Evolutionary conservation across 2,797 vertebrate genomes (phyloP), one percentile per base, ranked within the genome.

Genomic region (Enteromius anoplus): DNA sequence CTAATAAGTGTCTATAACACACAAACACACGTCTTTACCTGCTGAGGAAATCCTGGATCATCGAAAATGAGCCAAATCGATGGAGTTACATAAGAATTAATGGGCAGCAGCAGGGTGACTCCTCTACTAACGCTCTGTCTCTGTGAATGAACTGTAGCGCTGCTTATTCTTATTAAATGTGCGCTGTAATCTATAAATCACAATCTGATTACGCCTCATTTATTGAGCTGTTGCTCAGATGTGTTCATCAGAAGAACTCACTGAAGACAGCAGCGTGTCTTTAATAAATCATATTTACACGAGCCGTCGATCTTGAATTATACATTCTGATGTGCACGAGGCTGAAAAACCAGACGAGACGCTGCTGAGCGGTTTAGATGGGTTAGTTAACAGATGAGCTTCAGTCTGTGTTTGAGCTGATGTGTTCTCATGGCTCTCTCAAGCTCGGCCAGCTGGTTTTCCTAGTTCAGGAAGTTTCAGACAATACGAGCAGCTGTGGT

Each of bases 231-330:
- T 58, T 23, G n/a, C 14, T 62, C 58, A 5, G 58, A 14, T 6
- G 68, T 58, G 37, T 42, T 71, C 21, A 23, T 17, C 15, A 69
- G 51, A 19, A 45, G 73, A 42, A n/a, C 34, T 78, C 40, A 0
- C 10, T 66, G 60, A n/a, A 49, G 23, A 45, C 42, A 19, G 49
- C 68, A 15, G 76, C 23, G 0, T 49, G 21, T n/a, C 32, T 21
- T 84, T 62, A 78, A 78, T 84, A 72, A 84, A 62, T 84, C 11
- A 79, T 79, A 17, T 45, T 76, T 76, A 69, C 72, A 45, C 29
- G 34, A 42, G 15, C 40, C n/a, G 29, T 51, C 75, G 65, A 42
- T 62, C n/a, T 29, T 84, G 32, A 84, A 79, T 84, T 72, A 84
- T 55, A 60, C 68, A 84, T 79, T 21, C 26, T 37, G 66, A 58